Evolutionary conservation across 2,113 vertebrate species (phyloP).

Genomic region (Psilopsiagon aymara): DNA sequence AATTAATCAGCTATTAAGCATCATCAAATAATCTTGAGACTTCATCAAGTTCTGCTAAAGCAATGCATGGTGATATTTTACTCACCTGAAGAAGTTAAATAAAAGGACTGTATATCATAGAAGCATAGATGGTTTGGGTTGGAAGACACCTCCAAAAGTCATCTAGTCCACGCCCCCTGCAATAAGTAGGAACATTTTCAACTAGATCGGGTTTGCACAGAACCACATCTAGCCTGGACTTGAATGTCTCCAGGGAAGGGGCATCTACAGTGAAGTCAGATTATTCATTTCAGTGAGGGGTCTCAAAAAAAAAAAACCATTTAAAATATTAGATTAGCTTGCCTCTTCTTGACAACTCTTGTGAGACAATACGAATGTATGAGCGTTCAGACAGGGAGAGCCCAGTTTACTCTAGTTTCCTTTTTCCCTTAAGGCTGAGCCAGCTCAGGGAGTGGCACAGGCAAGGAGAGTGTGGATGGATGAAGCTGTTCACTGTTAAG

Average conservation of each 20-base stretch:
- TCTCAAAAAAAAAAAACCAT: neutral
- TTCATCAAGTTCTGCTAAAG: neutral
- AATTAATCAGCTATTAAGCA: neutral
- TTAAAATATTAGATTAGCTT: neutral
- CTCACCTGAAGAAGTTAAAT: neutral
- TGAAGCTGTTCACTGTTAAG: neutral
- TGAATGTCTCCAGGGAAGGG: neutral
- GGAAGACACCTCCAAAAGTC: neutral
- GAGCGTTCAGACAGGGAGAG: neutral
- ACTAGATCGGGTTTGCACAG: neutral
- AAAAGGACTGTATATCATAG: neutral
- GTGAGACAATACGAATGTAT: neutral
- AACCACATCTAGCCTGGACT: neutral
- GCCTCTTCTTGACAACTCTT: neutral
- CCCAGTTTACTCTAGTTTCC: neutral
- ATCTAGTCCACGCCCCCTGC: neutral
- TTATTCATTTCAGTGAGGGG: neutral
- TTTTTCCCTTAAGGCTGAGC: neutral
- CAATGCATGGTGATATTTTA: neutral
- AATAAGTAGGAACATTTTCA: neutral
- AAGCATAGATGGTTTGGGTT: neutral
- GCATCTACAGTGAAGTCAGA: neutral
- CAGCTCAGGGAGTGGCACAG: neutral
- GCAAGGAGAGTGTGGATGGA: neutral
- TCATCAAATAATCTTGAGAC: neutral